Evolutionary conservation across 2,797 vertebrate species (phyloP), one percentile per base, ranked within the genome.

Genomic region (Columba guinea): DNA sequence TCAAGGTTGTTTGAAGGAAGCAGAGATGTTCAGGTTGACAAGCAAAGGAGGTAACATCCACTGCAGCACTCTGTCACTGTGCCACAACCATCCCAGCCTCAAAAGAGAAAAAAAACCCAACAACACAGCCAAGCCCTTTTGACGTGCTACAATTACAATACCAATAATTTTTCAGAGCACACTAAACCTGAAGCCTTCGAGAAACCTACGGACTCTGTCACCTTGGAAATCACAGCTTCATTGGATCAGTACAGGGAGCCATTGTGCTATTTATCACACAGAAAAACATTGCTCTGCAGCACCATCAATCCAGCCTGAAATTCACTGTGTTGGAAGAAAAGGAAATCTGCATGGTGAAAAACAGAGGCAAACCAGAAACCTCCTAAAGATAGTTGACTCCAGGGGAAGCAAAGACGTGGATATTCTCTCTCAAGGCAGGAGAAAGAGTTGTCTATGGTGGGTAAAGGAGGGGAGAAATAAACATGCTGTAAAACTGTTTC

Each of bases 281-380:
- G 74, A 55, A 84, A 91, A 95, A 48, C 22, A 60, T 34, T 46
- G 30, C 32, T 89, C 56, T 32, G 23, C 70, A 67, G 27, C 14
- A 68, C 35, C 46, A 76, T 60, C 86, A 92, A 64, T 90, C 64
- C 71, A 90, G 53, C 30, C 49, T 77, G 67, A 87, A 95, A 89
- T 65, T 80, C 44, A 56, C 0, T n/a, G 7, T 70, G 32, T 34
- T 89, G 63, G 84, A 94, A 90, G 30, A 37, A 95, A 90, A 60
- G n/a, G 70, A 95, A 93, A 87, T 64, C 64, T 92, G 48, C 65
- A 81, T 81, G 35, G 10, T 80, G 17, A 87, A 90, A 90, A 93
- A 11, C 35, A 82, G 79, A 65, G 21, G 20, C 35, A 87, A 89
- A 79, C 9, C 13, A 70, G 70, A 85, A 79, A 23, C 7, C 9